These are phyloP conservation scores for Galago senegalensis DNA, from an alignment of 2,797 vertebrate species.

Conservation along the genomic window DNA sequence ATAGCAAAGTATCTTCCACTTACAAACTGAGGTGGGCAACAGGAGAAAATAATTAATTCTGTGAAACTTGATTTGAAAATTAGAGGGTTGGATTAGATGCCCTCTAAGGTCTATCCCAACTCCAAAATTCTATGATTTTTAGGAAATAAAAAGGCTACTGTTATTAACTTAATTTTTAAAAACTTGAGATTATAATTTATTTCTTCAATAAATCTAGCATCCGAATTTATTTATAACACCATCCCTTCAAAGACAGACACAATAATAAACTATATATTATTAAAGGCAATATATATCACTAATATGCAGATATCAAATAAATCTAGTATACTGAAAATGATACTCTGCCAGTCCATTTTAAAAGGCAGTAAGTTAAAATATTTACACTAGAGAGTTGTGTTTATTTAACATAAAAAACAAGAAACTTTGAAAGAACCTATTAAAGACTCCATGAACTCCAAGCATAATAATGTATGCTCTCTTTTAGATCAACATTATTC, in stretches of 20 bases:
- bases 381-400: not conserved
- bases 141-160: conserved; percentile 25
- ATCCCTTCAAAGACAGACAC: not conserved
- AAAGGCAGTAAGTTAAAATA: conserved; percentile 32
- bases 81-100: not conserved
- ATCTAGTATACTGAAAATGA: conserved; percentile 41
- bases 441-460: conserved; percentile 31
- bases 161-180: conserved; percentile 40
- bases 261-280: conserved; percentile 29
- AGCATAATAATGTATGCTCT: not conserved
- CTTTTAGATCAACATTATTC: not conserved
- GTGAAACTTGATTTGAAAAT: conserved; percentile 59
- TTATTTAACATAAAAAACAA: conserved; percentile 45
- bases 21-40: not conserved
- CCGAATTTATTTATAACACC: conserved; percentile 41
- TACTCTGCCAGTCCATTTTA: conserved; percentile 25
- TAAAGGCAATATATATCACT: conserved; percentile 26
- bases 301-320: conserved; percentile 55
- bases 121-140: conserved; percentile 42
- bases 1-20: not conserved
- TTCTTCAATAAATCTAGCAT: conserved; percentile 41
- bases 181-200: conserved; percentile 19
- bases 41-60: conserved; percentile 55
- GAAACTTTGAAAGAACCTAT: conserved; percentile 43
- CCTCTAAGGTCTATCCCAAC: not conserved